A percentile compares a stretch with the other conserved stretches of the same genome.
phyloP scores from a whole-genome alignment of 2,888 invertebrate species.

The Drosophila prostipennis region DNA sequence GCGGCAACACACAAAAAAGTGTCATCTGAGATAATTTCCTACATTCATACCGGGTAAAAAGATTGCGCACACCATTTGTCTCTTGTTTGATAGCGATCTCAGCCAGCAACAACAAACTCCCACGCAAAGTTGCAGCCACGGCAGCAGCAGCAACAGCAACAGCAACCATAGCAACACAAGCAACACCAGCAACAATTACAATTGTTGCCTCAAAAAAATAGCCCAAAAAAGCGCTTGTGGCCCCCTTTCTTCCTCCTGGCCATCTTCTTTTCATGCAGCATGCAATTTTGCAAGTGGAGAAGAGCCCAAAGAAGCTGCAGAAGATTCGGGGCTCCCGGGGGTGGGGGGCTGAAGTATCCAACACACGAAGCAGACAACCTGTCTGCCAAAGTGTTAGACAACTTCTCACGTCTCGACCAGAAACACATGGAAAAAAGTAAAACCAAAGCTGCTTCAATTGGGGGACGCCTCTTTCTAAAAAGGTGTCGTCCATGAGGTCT shows the following conservation, averaged over 20 bases:
- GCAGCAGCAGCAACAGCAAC: conserved; percentile 47
- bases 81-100: conserved; percentile 78
- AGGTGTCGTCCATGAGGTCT: conserved; percentile 71
- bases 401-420: conserved; percentile 73
- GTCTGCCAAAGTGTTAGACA: conserved; percentile 79
- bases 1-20: conserved; percentile 53
- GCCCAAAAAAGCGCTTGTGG: conserved; percentile 46
- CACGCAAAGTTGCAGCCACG: conserved; percentile 76
- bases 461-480: conserved; percentile 30
- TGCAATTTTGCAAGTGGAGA: conserved; percentile 75
- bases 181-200: conserved; percentile 53
- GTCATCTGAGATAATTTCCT: conserved; percentile 72
- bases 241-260: conserved; percentile 35
- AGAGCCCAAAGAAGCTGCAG: conserved; percentile 41
- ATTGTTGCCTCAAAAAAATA: conserved; percentile 60
- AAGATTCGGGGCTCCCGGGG: conserved; percentile 1
- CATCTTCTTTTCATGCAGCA: conserved; percentile 41
- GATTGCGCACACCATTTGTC: conserved; percentile 83
- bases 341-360: neutral
- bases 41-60: conserved; percentile 71
- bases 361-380: conserved; percentile 56
- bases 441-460: conserved; percentile 6
- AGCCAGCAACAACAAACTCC: conserved; percentile 68
- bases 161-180: conserved; percentile 31
- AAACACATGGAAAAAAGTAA: conserved; percentile 32